These are phyloP conservation scores for Antennarius maculatus DNA, from an alignment of 2,797 vertebrate species.

Conservation along the genomic window DNA sequence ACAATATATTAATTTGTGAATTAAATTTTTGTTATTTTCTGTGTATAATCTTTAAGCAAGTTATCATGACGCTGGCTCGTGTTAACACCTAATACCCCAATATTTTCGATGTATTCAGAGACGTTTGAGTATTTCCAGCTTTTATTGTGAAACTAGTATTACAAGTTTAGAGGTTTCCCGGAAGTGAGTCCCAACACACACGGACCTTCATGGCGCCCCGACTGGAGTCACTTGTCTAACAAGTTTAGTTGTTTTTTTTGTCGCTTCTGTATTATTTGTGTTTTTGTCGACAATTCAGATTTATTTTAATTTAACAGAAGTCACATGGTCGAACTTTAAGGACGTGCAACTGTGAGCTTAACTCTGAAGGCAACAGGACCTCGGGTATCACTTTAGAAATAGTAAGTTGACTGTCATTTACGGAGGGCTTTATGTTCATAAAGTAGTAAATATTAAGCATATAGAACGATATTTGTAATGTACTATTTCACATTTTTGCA, in stretches of 20 bases:
- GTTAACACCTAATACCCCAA: too few species aligned
- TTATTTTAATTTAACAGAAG: background rate
- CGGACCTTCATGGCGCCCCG: background rate
- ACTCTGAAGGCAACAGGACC: constrained; percentile 3
- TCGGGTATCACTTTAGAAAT: constrained; percentile 13
- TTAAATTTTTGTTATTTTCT: too few species aligned
- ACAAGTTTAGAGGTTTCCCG: constrained; percentile 38
- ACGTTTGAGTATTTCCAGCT: background rate
- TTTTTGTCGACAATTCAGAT: fast-evolving
- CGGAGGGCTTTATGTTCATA: too few species aligned
- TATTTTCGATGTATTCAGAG: too few species aligned
- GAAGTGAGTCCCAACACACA: constrained; percentile 43
- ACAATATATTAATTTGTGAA: too few species aligned
- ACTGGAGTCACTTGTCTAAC: background rate
- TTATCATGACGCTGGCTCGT: too few species aligned
- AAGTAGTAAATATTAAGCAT: background rate
- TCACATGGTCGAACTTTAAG: background rate
- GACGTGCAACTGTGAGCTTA: background rate
- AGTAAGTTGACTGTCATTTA: constrained; percentile 30
- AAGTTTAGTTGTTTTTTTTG: constrained; percentile 20
- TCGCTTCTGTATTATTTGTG: background rate
- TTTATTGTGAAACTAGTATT: constrained; percentile 53
- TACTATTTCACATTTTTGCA: background rate
- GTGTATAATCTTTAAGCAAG: too few species aligned
- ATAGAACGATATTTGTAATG: background rate